These are phyloP conservation scores for Dolichotis patagonum DNA, from an alignment of 2,113 vertebrate species.

Conservation along the genomic window DNA sequence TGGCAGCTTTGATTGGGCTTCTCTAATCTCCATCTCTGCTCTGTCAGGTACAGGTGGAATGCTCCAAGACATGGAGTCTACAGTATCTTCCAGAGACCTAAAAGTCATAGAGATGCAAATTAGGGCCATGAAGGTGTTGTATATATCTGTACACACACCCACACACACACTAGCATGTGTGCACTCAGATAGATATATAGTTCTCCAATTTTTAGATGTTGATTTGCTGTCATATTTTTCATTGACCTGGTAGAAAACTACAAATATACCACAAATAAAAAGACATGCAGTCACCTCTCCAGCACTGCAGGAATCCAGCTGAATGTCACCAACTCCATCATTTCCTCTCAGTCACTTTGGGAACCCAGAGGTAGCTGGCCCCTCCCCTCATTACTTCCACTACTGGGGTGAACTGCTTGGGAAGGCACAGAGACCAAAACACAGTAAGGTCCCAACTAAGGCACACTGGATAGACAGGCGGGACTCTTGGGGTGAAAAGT, in stretches of 20 bases:
- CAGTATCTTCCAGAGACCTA: neutral
- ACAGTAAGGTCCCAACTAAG: neutral
- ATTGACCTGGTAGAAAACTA: neutral
- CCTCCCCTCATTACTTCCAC: too few relatives aligned
- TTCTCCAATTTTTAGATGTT: neutral
- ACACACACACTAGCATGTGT: neutral
- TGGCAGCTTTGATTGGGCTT: neutral
- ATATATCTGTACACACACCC: neutral
- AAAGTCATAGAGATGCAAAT: neutral
- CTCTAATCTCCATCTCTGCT: neutral
- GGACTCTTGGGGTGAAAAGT: neutral
- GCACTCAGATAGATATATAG: neutral
- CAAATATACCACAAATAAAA: neutral
- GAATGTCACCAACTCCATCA: too few relatives aligned
- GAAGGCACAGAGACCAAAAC: neutral
- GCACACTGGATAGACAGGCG: neutral
- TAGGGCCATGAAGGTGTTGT: neutral
- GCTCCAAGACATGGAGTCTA: neutral
- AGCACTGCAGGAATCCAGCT: too few relatives aligned
- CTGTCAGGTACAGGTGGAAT: neutral
- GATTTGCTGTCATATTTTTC: neutral
- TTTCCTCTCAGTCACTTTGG: too few relatives aligned
- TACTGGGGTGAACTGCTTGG: neutral
- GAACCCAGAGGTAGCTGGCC: too few relatives aligned
- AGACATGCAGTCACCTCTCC: neutral